phyloP scores from a whole-genome alignment of 2,113 vertebrate genomes.

The Labeo rohita region DNA sequence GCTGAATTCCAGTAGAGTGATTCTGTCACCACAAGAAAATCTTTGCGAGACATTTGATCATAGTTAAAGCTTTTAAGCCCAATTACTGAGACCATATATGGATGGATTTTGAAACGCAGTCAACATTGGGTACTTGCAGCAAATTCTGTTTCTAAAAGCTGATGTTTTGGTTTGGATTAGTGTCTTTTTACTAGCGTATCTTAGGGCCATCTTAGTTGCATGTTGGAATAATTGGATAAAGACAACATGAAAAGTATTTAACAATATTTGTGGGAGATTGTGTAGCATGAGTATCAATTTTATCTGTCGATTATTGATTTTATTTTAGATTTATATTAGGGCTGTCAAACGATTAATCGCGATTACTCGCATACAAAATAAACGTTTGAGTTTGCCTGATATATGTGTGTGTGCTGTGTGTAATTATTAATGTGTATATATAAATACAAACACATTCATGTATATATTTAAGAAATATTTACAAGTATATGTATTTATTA shows the following conservation, averaged over 20 bases:
- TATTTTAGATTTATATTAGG: no score
- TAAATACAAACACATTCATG: no score
- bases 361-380: no score
- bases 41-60: constrained; percentile 31
- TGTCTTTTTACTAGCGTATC: constrained; percentile 1
- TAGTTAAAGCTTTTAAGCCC: constrained; percentile 34
- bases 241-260: neutral
- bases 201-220: neutral
- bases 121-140: constrained; percentile 12
- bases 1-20: constrained; percentile 14
- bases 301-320: neutral
- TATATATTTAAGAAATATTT: no score
- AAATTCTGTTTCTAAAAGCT: constrained; percentile 15
- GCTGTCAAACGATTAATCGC: no score
- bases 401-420: no score
- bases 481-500: no score
- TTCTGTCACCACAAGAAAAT: constrained; percentile 29
- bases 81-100: constrained; percentile 31
- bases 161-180: constrained; percentile 11
- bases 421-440: no score
- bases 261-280: neutral
- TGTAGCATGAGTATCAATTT: neutral
- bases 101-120: constrained; percentile 28
- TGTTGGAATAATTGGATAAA: neutral
- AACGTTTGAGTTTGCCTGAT: no score